Conservation (phyloP, 2,797 vertebrate genomes). For the Mormyrus hasselquistii region DNA sequence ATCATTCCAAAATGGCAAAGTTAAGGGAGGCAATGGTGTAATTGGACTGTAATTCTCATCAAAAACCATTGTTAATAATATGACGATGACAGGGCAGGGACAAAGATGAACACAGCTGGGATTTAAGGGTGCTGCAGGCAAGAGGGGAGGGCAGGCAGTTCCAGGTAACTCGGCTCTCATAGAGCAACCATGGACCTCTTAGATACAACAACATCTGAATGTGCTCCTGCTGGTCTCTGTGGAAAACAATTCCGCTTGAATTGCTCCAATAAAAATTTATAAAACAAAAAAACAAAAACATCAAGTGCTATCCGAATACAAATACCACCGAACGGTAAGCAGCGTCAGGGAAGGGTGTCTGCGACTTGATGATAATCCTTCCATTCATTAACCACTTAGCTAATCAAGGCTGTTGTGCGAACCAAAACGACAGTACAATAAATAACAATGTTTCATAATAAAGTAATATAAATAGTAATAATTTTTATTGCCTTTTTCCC, state of each 20-base stretch:
- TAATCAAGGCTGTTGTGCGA: background rate
- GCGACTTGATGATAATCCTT: background rate
- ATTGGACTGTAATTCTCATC: background rate
- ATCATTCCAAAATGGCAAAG: background rate
- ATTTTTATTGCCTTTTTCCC: background rate
- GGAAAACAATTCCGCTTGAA: background rate
- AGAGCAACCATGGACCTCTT: background rate
- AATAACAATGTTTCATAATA: background rate
- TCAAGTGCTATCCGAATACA: background rate
- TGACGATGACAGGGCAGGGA: background rate
- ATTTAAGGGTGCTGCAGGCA: background rate
- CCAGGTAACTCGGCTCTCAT: background rate
- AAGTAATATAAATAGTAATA: background rate
- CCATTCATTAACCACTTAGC: background rate
- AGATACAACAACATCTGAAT: background rate
- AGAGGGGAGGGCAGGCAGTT: background rate
- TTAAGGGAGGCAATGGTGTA: background rate
- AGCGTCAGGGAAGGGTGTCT: background rate
- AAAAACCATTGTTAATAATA: background rate
- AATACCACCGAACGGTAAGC: background rate
- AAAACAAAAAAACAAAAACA: background rate
- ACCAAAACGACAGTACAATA: background rate
- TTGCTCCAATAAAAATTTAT: background rate
- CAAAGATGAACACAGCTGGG: background rate
- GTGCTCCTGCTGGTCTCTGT: background rate